Conservation (phyloP, 2,797 vertebrate species). For the Discoglossus pictus region DNA sequence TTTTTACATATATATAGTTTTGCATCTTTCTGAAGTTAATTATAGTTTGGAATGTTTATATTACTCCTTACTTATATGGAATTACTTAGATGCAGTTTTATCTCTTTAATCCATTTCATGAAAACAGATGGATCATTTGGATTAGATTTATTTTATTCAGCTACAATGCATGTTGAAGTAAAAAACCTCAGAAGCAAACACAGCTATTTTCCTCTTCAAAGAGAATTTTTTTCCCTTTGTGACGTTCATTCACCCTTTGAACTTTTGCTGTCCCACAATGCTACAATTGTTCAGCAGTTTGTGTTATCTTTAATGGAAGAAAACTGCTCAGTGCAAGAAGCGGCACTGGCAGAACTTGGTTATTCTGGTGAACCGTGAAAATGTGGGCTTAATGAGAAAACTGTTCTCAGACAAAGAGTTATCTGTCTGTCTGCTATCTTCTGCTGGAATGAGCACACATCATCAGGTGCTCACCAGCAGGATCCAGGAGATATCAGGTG, state of each 20-base stretch:
- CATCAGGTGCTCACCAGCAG: conserved; percentile 27
- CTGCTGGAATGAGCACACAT: conserved; percentile 32
- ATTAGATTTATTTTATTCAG: background rate
- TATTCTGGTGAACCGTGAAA: conserved; percentile 53
- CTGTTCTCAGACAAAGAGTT: conserved; percentile 40
- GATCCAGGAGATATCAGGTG: conserved; percentile 41
- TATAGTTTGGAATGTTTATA: too few species aligned
- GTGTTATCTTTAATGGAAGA: conserved; percentile 59
- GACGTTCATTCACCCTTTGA: conserved; percentile 51
- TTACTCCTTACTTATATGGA: background rate
- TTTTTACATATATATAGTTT: too few species aligned
- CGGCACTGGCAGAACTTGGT: conserved; percentile 28
- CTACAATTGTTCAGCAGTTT: conserved; percentile 35
- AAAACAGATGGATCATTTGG: background rate
- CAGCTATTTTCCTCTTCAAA: conserved; percentile 56
- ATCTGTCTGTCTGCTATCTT: conserved; percentile 47
- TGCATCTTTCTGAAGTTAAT: too few species aligned
- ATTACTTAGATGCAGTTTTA: background rate
- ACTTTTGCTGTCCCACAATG: conserved; percentile 56
- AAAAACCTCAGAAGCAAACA: conserved; percentile 56
- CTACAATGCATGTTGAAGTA: conserved; percentile 6
- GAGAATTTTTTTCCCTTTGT: conserved; percentile 59
- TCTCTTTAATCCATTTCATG: background rate
- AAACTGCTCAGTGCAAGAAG: conserved; percentile 30
- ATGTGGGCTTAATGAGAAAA: conserved; percentile 52